Conservation (phyloP, 2,888 invertebrate species). For the Drosophila sordidula region DNA sequence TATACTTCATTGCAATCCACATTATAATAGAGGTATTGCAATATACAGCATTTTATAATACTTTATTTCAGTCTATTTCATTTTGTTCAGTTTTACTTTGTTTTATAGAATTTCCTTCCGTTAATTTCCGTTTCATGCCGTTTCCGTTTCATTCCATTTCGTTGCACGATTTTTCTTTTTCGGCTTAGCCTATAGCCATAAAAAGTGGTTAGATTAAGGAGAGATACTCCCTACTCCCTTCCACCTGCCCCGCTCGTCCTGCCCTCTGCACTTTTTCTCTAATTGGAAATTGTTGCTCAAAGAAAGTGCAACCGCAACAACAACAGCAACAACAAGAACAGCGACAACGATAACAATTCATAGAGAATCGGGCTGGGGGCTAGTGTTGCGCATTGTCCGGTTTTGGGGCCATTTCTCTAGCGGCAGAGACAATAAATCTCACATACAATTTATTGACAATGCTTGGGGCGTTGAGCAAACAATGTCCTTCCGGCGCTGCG, state of each 20-base stretch:
- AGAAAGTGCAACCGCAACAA: constrained; percentile 27
- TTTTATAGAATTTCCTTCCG: no score
- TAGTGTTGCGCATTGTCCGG: constrained; percentile 39
- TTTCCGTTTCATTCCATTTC: not conserved
- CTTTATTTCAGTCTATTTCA: no score
- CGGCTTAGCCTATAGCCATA: not conserved
- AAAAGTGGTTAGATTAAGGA: not conserved
- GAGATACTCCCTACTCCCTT: not conserved
- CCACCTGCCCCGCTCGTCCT: no score
- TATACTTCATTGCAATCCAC: no score
- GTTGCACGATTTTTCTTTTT: not conserved
- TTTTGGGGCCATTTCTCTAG: constrained; percentile 55
- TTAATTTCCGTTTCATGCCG: no score
- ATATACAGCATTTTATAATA: no score
- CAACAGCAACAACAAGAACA: not conserved
- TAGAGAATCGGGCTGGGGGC: constrained; percentile 2
- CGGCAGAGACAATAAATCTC: constrained; percentile 71
- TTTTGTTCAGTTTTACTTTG: no score
- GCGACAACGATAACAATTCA: constrained; percentile 23
- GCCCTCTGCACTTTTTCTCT: constrained; percentile 4
- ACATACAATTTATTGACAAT: constrained; percentile 80
- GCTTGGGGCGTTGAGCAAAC: constrained; percentile 73
- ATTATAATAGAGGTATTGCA: no score
- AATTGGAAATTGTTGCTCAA: constrained; percentile 50
- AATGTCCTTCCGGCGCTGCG: constrained; percentile 69